Percentiles rank a stretch among this genome's conserved stretches.
Conservation (phyloP, 1,140 invertebrate genomes). For the Oncopeltus fasciatus region DNA sequence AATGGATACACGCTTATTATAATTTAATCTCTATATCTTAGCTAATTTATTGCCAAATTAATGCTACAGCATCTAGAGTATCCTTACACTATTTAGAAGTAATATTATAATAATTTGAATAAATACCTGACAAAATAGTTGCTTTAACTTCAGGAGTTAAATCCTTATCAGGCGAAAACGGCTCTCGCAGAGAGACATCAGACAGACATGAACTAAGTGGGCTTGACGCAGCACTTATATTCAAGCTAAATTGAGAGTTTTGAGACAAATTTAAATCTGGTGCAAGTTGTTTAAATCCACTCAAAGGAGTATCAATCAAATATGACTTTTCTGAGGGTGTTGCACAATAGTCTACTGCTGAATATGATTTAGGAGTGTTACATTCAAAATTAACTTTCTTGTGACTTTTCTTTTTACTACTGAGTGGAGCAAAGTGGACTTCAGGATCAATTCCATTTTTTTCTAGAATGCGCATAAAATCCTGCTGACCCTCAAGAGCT, state of each 20-base stretch:
- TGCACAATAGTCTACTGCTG: not conserved
- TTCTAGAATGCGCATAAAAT: not conserved
- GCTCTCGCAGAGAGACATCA: not conserved
- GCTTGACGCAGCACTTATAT: not conserved
- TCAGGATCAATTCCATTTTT: not conserved
- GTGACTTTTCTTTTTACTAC: not conserved
- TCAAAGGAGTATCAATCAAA: not conserved
- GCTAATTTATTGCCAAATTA: too few relatives aligned
- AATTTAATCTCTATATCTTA: too few relatives aligned
- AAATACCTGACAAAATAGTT: not conserved
- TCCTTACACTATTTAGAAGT: too few relatives aligned
- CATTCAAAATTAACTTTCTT: constrained; percentile 2
- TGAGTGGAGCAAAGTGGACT: not conserved
- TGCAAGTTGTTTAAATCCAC: not conserved
- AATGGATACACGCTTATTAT: too few relatives aligned
- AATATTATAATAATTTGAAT: too few relatives aligned
- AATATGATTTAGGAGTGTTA: not conserved
- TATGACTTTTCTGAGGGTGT: not conserved
- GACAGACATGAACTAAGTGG: not conserved
- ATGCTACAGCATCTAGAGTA: too few relatives aligned
- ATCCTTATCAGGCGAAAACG: not conserved
- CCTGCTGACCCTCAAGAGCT: not conserved
- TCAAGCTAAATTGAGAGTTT: not conserved
- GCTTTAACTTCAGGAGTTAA: not conserved
- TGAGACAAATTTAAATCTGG: not conserved